Percentiles rank a stretch among this genome's conserved stretches.
phyloP scores from a whole-genome alignment of 2,888 invertebrate species.

The Nomada fucata region DNA sequence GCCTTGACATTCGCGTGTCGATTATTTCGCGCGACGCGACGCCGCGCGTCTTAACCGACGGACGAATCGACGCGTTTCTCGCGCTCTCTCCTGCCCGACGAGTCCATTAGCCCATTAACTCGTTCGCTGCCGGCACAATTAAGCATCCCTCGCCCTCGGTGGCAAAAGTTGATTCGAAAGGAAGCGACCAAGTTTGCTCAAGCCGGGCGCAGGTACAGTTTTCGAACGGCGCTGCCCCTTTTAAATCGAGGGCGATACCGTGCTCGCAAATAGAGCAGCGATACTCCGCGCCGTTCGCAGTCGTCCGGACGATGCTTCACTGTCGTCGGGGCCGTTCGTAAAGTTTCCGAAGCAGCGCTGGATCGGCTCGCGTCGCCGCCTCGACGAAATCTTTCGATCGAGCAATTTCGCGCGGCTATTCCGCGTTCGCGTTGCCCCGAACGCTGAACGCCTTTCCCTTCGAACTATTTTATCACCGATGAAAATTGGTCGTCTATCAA shows the following conservation, averaged over 20 bases:
- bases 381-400: background rate
- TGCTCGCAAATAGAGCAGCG: constrained; percentile 18
- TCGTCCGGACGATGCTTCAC: background rate
- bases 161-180: too few species aligned
- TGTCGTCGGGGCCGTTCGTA: background rate
- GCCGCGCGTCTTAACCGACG: background rate
- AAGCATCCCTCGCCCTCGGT: too few species aligned
- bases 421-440: background rate
- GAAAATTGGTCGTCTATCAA: too few species aligned
- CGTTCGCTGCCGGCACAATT: constrained; percentile 4
- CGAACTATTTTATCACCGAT: too few species aligned
- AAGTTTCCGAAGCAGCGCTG: constrained; percentile 1
- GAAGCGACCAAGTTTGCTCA: too few species aligned
- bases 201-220: too few species aligned
- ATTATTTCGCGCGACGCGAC: background rate
- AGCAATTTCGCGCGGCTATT: background rate
- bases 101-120: constrained; percentile 26
- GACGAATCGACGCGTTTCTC: constrained; percentile 20
- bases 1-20: background rate
- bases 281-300: constrained; percentile 23
- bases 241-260: constrained; percentile 16
- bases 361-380: background rate
- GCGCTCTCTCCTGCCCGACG: background rate
- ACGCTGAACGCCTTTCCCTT: too few species aligned
- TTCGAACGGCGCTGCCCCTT: too few species aligned